phyloP scores from a whole-genome alignment of 2,113 vertebrate species.

The Channa argus region DNA sequence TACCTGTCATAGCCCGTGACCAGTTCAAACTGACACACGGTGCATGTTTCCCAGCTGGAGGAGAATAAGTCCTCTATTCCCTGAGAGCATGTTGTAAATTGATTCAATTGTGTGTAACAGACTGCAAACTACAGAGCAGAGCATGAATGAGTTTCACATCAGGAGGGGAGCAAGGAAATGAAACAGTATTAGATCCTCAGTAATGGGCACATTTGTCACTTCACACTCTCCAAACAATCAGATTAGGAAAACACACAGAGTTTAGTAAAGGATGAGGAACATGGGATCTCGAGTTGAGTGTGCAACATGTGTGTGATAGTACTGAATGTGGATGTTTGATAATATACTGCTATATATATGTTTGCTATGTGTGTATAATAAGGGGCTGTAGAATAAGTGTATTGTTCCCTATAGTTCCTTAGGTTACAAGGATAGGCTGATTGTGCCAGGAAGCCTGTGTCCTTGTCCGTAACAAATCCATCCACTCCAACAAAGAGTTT shows the following conservation, averaged over 20 bases:
- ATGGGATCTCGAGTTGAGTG: not conserved
- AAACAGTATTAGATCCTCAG: constrained; percentile 33
- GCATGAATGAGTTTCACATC: constrained; percentile 36
- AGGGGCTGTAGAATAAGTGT: too few species aligned
- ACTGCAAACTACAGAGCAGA: constrained; percentile 27
- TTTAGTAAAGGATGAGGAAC: constrained; percentile 1
- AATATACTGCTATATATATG: too few species aligned
- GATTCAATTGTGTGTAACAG: constrained; percentile 41
- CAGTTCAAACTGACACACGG: constrained; percentile 15
- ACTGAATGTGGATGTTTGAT: not conserved
- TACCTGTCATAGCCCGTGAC: constrained; percentile 23
- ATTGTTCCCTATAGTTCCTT: not conserved
- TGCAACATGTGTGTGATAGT: not conserved
- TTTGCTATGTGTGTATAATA: too few species aligned
- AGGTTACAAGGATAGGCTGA: not conserved
- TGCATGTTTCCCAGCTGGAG: constrained; percentile 32
- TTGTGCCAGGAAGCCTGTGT: constrained; percentile 16
- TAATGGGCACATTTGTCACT: constrained; percentile 47
- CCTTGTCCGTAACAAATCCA: constrained; percentile 30
- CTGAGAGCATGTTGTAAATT: constrained; percentile 52
- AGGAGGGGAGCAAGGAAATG: constrained; percentile 28
- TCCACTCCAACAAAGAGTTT: constrained; percentile 21
- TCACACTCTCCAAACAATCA: constrained; percentile 13
- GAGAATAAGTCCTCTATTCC: constrained; percentile 16
- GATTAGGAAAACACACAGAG: not conserved